Evolutionary conservation across 2,113 vertebrate genomes (phyloP).

Genomic region (Bufo gargarizans): DNA sequence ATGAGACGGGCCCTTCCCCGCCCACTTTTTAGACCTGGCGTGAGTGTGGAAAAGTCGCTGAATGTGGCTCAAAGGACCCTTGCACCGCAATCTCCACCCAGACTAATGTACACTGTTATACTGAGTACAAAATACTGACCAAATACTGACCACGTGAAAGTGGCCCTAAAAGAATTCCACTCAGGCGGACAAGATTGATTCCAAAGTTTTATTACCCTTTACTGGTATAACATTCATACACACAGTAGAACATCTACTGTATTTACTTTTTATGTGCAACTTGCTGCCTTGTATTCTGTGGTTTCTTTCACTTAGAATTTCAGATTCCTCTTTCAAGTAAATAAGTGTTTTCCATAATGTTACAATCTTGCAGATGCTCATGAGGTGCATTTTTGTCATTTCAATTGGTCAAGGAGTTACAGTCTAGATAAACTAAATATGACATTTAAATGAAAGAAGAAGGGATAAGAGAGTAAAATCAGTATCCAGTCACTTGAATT

Average conservation of each 20-base stretch:
- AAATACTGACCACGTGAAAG: too few relatives aligned
- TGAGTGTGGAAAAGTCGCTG: too few relatives aligned
- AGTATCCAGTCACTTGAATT: constrained; percentile 5
- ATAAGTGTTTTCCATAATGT: background rate
- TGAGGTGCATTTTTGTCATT: background rate
- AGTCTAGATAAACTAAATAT: background rate
- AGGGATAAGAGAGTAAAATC: background rate
- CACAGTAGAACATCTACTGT: background rate
- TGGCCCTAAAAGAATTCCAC: too few relatives aligned
- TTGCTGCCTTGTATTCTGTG: background rate
- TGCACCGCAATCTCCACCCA: too few relatives aligned
- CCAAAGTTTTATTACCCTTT: too few relatives aligned
- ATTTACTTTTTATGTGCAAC: background rate
- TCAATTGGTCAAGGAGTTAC: background rate
- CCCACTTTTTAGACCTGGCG: too few relatives aligned
- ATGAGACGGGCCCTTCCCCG: too few relatives aligned
- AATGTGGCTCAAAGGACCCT: too few relatives aligned
- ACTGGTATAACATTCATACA: background rate
- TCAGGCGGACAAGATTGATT: too few relatives aligned
- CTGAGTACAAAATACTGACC: too few relatives aligned
- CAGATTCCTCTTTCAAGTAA: background rate
- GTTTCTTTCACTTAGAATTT: background rate
- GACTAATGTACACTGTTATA: too few relatives aligned
- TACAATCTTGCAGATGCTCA: background rate
- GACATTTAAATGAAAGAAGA: constrained; percentile 19